Percentiles rank a stretch among this genome's conserved stretches.
Evolutionary conservation across 2,888 invertebrate genomes (phyloP).

Genomic region (Trisateles emortualis): DNA sequence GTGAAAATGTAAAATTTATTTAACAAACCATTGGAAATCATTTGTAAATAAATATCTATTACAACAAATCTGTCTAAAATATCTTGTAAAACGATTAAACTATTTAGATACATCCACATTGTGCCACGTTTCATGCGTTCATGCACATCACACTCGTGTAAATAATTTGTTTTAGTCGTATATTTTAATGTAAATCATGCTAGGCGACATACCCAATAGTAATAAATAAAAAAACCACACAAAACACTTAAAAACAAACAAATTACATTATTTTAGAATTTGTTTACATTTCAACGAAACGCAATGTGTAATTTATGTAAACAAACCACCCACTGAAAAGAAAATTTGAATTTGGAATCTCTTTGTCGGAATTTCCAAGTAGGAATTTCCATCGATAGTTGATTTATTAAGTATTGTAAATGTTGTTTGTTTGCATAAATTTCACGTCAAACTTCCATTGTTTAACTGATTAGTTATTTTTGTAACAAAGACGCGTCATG

Average conservation of each 20-base stretch:
- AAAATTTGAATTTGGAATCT: no score
- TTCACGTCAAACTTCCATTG: background rate
- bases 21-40: no score
- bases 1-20: no score
- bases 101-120: slow-evolving; percentile 71
- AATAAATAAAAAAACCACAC: slow-evolving; percentile 51
- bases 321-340: background rate
- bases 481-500: background rate
- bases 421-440: background rate
- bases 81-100: slow-evolving; percentile 17
- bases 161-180: slow-evolving; percentile 1
- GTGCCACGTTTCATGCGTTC: slow-evolving; percentile 72
- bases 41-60: slow-evolving; percentile 8
- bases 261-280: background rate
- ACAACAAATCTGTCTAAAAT: slow-evolving; percentile 22
- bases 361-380: no score
- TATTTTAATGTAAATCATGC: slow-evolving; percentile 41
- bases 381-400: no score
- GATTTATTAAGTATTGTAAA: no score
- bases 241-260: background rate
- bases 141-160: slow-evolving; percentile 57
- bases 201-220: slow-evolving; percentile 57
- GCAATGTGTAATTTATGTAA: background rate
- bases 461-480: background rate
- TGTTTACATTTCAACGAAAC: background rate